These are phyloP conservation scores for Syncerus caffer DNA, from an alignment of 2,797 vertebrate genomes.

Conservation along the genomic window DNA sequence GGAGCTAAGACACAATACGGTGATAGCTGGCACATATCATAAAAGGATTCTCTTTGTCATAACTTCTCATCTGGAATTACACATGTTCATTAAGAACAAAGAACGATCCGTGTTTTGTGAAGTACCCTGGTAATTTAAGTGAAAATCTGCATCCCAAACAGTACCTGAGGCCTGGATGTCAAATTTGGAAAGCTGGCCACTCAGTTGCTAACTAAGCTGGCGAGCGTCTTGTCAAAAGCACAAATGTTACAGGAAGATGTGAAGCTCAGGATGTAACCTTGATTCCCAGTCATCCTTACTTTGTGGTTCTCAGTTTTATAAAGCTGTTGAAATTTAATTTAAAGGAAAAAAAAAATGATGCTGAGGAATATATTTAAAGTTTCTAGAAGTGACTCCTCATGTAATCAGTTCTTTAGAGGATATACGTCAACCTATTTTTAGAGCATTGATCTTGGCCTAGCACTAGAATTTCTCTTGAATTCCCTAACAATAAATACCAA, in stretches of 20 bases:
- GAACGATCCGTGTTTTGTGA: background rate
- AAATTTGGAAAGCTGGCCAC: background rate
- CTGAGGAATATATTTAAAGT: background rate
- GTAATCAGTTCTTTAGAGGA: background rate
- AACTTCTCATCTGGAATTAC: background rate
- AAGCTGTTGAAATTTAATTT: slow-evolving; percentile 29
- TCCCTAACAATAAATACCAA: background rate
- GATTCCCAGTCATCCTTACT: background rate
- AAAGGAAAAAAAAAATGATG: background rate
- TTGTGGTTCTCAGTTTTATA: background rate
- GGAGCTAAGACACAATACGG: background rate
- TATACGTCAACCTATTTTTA: background rate
- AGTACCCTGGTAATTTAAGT: background rate
- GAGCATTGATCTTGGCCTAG: background rate
- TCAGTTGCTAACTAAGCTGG: background rate
- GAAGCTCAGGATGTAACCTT: background rate
- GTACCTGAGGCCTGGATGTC: background rate
- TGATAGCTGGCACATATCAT: background rate
- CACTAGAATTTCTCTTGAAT: background rate
- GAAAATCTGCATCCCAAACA: background rate
- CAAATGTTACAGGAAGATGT: background rate
- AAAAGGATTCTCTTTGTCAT: background rate
- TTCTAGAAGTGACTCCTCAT: background rate
- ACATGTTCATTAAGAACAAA: background rate
- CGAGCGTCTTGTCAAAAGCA: background rate